Evolutionary conservation across 2,797 vertebrate species (phyloP), one percentile per base, ranked within the genome.

Genomic region (Chlorospingus semifuscus): DNA sequence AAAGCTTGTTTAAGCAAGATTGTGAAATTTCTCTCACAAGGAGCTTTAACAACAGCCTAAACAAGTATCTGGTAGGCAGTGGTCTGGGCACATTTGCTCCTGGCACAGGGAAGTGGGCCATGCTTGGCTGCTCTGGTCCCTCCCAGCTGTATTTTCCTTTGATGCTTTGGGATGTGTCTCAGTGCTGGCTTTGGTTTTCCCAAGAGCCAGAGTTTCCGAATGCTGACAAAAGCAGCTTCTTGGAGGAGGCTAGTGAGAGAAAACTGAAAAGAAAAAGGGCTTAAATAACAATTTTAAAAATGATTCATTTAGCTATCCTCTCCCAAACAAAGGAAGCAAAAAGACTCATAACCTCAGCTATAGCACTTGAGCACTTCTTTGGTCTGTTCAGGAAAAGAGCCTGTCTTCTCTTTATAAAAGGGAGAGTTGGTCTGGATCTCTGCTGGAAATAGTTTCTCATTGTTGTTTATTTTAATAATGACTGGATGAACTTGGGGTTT

Each of bases 181-280:
- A 80, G 52, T 14, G 47, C 60, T 87, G 78, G 64, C 74, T 93
- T 92, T 88, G 81, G 78, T 87, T 93, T 95, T 95, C 94, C 75
- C 95, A 95, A 92, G 92, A 95, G 93, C 83, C 80, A 90, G 90
- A 76, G 74, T 69, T 94, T 95, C 83, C 95, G 68, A 90, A 60
- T 70, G 93, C 93, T 97, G 94, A 96, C 93, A 95, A 94, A 96
- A 94, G 90, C 86, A 95, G 68, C 74, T 96, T 95, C 78, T 79
- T 59, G 80, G 57, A 92, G 75, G 41, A 95, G 23, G 26, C 26
- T 82, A 80, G 85, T 88, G 87, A 91, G 91, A 91, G 63, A 94
- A 96, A 89, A 93, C 55, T 74, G 56, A 36, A 69, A 80, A 90
- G 70, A 86, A 83, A 89, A 83, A 42, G 7, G 41, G 9, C 41